Base-by-base conservation (phyloP, 2,113 vertebrate species). In the Chamaetylas fuelleborni region DNA sequence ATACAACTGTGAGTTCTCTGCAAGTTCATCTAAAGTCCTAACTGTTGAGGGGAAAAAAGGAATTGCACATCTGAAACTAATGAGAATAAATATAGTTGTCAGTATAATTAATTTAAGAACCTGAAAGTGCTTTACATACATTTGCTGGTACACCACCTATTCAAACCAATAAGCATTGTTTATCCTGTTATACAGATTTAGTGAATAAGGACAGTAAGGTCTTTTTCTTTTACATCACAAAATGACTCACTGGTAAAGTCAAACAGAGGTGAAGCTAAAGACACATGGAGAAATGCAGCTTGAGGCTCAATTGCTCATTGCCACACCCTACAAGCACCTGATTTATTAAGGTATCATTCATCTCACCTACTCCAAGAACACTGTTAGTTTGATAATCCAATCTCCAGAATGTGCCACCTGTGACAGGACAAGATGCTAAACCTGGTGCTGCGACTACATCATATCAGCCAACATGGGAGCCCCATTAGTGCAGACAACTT, bases 361-460 rank as follows among this genome's bases (percentile, higher is more conserved):
- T 38, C 51, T 92, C 64, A 82, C 58, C 36, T 33, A 57, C 36
- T 67, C 61, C 66, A 87, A 84, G 48, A 91, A 88, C 42, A 58
- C 2, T 0, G 0, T 54, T 45, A 54, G 0, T 74, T 67, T 61
- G 48, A 79, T 62, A 65, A 48, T 25, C 15, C 2, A 0, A 79
- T 66, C 42, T 88, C 77, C 48, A 93, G 81, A 72, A 85, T 0
- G 0, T 45, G 78, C 43, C 43, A 82, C 8, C n/a, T 67, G 48
- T 54, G 36, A 79, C 43, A 79, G 12, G 23, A 16, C 29, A 74
- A 4, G 19, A 69, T 28, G 58, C 26, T 58, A n/a, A 66, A 8
- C 43, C 58, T 42, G 12, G 15, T 54, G 43, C 42, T 81, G 26
- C 29, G 79, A 25, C 20, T 38, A 42, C 22, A 13, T 38, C 15